Evolutionary conservation across 2,113 vertebrate species (phyloP), one percentile per base, ranked within the genome.

Genomic region (Mystacornis crossleyi): DNA sequence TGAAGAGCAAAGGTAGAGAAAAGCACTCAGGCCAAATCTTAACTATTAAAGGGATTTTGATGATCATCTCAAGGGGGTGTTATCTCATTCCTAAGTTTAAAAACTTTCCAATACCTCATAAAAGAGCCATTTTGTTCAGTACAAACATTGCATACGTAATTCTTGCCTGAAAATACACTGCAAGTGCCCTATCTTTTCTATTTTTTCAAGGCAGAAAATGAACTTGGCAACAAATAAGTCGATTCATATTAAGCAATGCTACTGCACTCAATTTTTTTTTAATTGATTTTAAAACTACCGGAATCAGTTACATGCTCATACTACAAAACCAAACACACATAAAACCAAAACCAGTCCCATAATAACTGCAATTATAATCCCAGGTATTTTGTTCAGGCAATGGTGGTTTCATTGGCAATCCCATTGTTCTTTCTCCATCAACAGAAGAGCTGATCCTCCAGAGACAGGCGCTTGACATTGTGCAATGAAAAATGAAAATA

Each of bases 91-190:
- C 38, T 43, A 60, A 67, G 34, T 75, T 95, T 94, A 75, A 92
- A 91, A 94, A 93, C 80, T 94, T 93, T 66, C 75, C 90, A 89
- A 16, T 79, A 78, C 18, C 69, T 80, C 88, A 5, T 54, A 94
- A 91, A 67, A 89, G 54, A 90, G 64, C 36, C 66, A 71, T 73
- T 87, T 81, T 31, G 24, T 26, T 70, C 7, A 2, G 16, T 47
- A 80, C 58, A 48, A 90, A 53, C 45, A 78, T 4, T 53, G n/a
- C 55, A 64, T 67, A 60, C 29, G 3, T 40, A 94, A 93, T 81
- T 53, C 65, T 61, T 19, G 0, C 62, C n/a, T 48, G 60, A 64
- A 79, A 96, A 94, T 34, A 48, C 34, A n/a, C 47, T 55, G 74
- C 29, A 64, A n/a, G 40, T 43, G n/a, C 21, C 38, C 31, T n/a